Evolutionary conservation across 1,140 invertebrate species (phyloP).

Genomic region (Arion vulgaris): DNA sequence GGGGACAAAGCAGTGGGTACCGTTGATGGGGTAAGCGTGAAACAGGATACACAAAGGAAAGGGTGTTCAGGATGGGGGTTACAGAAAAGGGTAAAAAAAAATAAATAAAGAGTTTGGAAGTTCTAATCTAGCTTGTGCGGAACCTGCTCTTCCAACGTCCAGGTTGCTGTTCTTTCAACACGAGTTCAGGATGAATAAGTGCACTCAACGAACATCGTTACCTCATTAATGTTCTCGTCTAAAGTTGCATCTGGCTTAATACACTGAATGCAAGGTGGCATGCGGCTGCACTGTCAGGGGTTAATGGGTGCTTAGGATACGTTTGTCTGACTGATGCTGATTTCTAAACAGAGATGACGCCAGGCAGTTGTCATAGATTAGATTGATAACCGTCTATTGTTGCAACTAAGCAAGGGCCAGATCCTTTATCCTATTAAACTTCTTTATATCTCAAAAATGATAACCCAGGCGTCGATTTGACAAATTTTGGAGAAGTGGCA

Average conservation of each 20-base stretch:
- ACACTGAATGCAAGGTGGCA: constrained; percentile 5
- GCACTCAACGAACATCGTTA: constrained; percentile 25
- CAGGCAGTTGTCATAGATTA: constrained; percentile 18
- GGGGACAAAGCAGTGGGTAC: constrained; percentile 36
- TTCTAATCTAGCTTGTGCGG: constrained; percentile 19
- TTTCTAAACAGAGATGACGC: constrained; percentile 25
- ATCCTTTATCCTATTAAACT: constrained; percentile 2
- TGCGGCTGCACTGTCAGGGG: constrained; percentile 23
- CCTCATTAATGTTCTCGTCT: constrained; percentile 16
- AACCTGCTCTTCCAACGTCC: constrained; percentile 25
- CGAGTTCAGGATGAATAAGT: constrained; percentile 22
- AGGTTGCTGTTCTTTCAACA: constrained; percentile 9
- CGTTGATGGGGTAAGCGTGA: constrained; percentile 38
- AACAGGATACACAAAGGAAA: constrained; percentile 36
- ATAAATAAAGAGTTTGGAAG: neutral
- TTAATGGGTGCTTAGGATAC: constrained; percentile 28
- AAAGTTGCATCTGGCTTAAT: constrained; percentile 26
- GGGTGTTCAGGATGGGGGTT: constrained; percentile 28
- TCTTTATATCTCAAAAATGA: constrained; percentile 5
- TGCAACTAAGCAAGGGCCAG: neutral
- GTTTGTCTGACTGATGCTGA: constrained; percentile 15
- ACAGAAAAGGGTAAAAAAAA: neutral
- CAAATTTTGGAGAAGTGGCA: constrained; percentile 18
- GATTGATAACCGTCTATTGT: constrained; percentile 35
- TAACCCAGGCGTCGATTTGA: constrained; percentile 12